Evolutionary conservation across 1,140 invertebrate genomes (phyloP).

Genomic region (Pygmarrhopalites habei): DNA sequence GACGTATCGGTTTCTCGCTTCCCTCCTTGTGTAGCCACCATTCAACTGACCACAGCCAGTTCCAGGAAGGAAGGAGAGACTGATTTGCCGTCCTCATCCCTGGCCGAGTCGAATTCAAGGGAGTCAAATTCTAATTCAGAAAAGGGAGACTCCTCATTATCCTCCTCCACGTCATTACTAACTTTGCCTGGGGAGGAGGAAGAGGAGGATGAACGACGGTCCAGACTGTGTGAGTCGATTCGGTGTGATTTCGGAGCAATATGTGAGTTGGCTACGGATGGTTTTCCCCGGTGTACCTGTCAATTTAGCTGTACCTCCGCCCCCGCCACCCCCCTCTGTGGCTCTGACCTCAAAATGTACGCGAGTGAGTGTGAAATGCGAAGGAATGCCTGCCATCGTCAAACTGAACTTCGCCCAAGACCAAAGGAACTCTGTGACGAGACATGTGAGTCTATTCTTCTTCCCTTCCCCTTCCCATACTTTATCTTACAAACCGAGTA

Average conservation of each 20-base stretch:
- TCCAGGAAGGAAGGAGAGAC: no score
- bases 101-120: not conserved
- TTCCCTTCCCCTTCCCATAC: not conserved
- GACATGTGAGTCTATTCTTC: conserved; percentile 39
- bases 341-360: conserved; percentile 71
- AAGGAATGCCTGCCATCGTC: conserved; percentile 72
- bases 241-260: conserved; percentile 75
- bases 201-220: not conserved
- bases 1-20: no score
- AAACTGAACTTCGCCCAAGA: conserved; percentile 67
- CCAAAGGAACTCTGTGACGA: conserved; percentile 76
- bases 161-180: not conserved
- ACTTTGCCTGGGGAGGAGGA: not conserved
- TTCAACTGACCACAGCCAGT: no score
- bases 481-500: not conserved
- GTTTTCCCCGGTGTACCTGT: conserved; percentile 67
- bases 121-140: no score
- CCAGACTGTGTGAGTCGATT: conserved; percentile 62
- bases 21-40: no score
- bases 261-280: conserved; percentile 66
- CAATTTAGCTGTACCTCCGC: conserved; percentile 42
- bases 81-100: no score
- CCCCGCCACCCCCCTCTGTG: conserved; percentile 55
- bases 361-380: conserved; percentile 75
- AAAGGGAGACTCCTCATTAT: not conserved